Percentiles rank a stretch among this genome's conserved stretches.
phyloP scores from a whole-genome alignment of 2,888 invertebrate species.

The Uloborus plumipes region DNA sequence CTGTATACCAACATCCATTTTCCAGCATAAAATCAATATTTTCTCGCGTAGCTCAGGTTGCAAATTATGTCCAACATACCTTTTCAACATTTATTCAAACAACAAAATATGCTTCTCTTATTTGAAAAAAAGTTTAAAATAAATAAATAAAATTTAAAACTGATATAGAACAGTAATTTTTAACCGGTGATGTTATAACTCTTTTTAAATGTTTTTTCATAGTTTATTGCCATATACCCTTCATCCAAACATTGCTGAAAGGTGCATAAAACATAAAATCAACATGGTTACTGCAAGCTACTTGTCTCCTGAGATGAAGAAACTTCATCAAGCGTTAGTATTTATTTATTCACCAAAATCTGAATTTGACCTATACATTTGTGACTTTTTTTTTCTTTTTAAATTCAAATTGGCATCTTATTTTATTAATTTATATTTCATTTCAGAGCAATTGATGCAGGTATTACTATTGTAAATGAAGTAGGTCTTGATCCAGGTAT shows the following conservation, averaged over 20 bases:
- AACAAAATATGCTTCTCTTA: no score
- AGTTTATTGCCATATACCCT: conserved; percentile 92
- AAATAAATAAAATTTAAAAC: no score
- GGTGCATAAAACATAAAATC: conserved; percentile 86
- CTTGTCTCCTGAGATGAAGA: conserved; percentile 85
- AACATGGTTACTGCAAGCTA: conserved; percentile 99
- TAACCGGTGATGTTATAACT: no score
- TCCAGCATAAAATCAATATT: no score
- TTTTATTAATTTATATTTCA: neutral
- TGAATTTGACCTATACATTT: neutral
- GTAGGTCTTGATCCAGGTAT: conserved; percentile 99
- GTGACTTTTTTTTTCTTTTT: neutral
- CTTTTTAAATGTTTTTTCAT: conserved; percentile 74
- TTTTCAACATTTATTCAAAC: no score
- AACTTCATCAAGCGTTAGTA: conserved; percentile 81
- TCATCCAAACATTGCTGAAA: conserved; percentile 86
- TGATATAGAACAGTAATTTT: no score
- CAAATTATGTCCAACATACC: no score
- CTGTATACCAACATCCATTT: no score
- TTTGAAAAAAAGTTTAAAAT: no score
- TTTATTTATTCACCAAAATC: no score
- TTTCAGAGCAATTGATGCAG: conserved; percentile 85
- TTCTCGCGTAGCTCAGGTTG: no score
- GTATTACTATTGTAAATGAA: conserved; percentile 94
- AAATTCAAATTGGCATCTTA: neutral